These are phyloP conservation scores for Noctuana brunneofusca DNA, from an alignment of 2,888 invertebrate genomes.

Conservation along the genomic window DNA sequence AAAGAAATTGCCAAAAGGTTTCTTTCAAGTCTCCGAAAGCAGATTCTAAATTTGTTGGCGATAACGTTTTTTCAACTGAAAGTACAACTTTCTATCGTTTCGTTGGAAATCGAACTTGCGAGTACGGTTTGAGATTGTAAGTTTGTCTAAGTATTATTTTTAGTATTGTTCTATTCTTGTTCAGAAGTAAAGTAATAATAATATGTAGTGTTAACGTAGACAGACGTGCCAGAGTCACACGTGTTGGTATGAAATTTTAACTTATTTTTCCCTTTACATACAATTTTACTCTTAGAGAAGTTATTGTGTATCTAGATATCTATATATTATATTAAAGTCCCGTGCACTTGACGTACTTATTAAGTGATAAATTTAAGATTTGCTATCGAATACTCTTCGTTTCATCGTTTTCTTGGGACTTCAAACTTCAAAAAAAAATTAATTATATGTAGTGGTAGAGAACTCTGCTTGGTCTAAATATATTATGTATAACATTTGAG, in stretches of 20 bases:
- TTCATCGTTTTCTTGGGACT: not conserved
- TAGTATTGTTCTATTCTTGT: slow-evolving; percentile 10
- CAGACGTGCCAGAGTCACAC: slow-evolving; percentile 2
- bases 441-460: not conserved
- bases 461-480: not conserved
- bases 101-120: not conserved
- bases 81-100: slow-evolving; percentile 13
- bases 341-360: slow-evolving; percentile 18
- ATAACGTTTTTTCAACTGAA: not conserved
- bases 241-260: slow-evolving; percentile 3
- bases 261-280: not conserved
- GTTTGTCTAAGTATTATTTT: slow-evolving; percentile 8
- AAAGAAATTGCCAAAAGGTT: not conserved
- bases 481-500: slow-evolving; percentile 1
- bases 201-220: slow-evolving; percentile 2
- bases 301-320: slow-evolving; percentile 3
- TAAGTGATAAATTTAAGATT: not conserved
- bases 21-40: not conserved
- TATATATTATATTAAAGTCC: slow-evolving; percentile 9
- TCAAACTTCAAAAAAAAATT: no score
- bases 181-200: slow-evolving; percentile 4
- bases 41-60: slow-evolving; percentile 1
- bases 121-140: not conserved
- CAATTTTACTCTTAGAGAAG: slow-evolving; percentile 19
- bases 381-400: slow-evolving; percentile 13